These are phyloP conservation scores for Campopleginae sp. DNA, from an alignment of 2,888 invertebrate species.

Conservation along the genomic window DNA sequence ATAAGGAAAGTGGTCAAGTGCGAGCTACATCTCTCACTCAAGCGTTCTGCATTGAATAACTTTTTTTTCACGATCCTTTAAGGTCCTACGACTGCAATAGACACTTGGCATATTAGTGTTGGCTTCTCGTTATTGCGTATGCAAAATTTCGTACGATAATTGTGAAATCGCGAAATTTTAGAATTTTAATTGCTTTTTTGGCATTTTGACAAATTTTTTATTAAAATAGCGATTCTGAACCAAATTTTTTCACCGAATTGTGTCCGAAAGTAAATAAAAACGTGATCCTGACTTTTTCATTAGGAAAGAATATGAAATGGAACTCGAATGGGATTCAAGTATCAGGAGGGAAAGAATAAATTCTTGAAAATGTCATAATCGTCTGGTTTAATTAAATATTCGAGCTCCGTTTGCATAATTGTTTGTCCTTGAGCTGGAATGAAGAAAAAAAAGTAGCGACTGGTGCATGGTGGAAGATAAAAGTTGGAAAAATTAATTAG, in stretches of 20 bases:
- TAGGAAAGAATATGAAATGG: neutral
- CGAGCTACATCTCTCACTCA: neutral
- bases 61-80: neutral
- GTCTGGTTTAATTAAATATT: slow-evolving; percentile 10
- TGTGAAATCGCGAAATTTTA: no score
- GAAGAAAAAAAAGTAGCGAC: neutral
- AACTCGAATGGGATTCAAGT: neutral
- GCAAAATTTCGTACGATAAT: no score
- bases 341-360: neutral
- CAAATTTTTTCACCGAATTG: no score
- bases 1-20: neutral
- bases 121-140: no score
- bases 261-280: neutral
- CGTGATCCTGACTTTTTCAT: neutral
- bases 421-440: neutral
- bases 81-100: neutral
- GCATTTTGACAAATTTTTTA: no score
- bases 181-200: no score
- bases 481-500: slow-evolving; percentile 1
- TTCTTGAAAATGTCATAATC: neutral
- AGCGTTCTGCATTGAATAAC: neutral
- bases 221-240: no score
- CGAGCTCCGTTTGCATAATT: neutral
- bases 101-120: no score
- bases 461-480: neutral